Conservation (phyloP, 2,888 invertebrate species). For the Autographa gamma region DNA sequence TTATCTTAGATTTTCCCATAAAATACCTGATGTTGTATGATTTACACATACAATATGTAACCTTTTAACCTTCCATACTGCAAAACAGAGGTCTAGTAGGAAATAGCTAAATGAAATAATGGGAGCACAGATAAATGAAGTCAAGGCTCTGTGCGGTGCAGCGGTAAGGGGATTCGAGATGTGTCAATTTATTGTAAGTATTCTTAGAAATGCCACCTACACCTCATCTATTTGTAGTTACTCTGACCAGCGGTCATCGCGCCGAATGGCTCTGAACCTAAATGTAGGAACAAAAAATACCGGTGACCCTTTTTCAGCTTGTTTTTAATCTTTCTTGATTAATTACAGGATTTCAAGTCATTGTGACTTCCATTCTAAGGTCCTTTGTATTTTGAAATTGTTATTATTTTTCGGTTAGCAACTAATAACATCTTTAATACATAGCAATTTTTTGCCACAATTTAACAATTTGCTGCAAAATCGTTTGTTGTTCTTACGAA, state of each 20-base stretch:
- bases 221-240: slow-evolving; percentile 79
- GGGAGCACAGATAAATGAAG: slow-evolving; percentile 56
- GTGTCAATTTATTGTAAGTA: slow-evolving; percentile 71
- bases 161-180: slow-evolving; percentile 52
- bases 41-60: slow-evolving; percentile 18
- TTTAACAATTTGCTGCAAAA: no score
- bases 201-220: slow-evolving; percentile 84
- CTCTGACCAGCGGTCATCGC: slow-evolving; percentile 79
- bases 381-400: slow-evolving; percentile 5
- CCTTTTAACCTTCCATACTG: slow-evolving; percentile 21
- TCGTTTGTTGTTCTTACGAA: no score
- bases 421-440: not conserved
- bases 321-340: slow-evolving; percentile 19
- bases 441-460: no score
- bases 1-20: not conserved
- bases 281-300: slow-evolving; percentile 39
- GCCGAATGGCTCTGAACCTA: slow-evolving; percentile 63
- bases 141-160: slow-evolving; percentile 59
- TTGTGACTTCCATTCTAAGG: not conserved
- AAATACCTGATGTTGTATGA: not conserved
- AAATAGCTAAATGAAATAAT: slow-evolving; percentile 57
- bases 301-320: slow-evolving; percentile 33
- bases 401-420: slow-evolving; percentile 1
- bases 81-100: slow-evolving; percentile 49
- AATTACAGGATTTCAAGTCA: slow-evolving; percentile 16